Evolutionary conservation across 2,888 invertebrate species (phyloP), one percentile per base, ranked within the genome.

Genomic region (Linnaemya tessellans): DNA sequence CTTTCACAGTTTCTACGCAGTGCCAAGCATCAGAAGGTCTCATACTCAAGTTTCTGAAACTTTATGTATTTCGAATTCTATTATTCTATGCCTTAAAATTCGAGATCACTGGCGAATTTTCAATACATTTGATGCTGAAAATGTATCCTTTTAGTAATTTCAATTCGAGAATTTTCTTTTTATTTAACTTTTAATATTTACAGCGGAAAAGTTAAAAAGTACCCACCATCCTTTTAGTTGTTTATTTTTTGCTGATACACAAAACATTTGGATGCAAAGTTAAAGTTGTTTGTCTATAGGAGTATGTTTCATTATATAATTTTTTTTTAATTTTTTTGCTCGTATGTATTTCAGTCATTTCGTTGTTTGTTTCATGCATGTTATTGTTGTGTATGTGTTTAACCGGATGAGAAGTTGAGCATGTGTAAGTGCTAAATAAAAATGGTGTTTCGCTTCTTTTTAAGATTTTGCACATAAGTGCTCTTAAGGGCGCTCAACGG

Each of bases 341-440:
- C 30, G 30, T 74, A 71, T 71, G 38, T 77, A 46, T 43, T 78
- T n/a, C n/a, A 30, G 2, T 73, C n/a, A 70, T 70, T 71, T 68
- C 58, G 74, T 58, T 82, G 74, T 78, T 70, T 82, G 65, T 75
- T 82, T 79, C 70, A 65, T 82, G 78, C 73, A 46, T 73, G 74
- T 58, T 73, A 41, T 74, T 73, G 70, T 60, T 71, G 73, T 77
- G 80, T 75, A 46, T 43, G 35, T 77, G 60, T 84, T 80, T 77
- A 78, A 77, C 84, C 84, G 84, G 80, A 84, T 87, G 86, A 67
- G 71, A 25, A 82, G 73, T 82, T 84, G 80, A 86, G 84, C 86
- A 83, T 87, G 84, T 87, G 87, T 84, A 87, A 84, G 87, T 86
- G 84, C 81, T 80, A 86, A 84, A 87, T 86, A 86, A 86, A 87